Evolutionary conservation across 2,888 invertebrate genomes (phyloP).

Genomic region (Brenthis ino): DNA sequence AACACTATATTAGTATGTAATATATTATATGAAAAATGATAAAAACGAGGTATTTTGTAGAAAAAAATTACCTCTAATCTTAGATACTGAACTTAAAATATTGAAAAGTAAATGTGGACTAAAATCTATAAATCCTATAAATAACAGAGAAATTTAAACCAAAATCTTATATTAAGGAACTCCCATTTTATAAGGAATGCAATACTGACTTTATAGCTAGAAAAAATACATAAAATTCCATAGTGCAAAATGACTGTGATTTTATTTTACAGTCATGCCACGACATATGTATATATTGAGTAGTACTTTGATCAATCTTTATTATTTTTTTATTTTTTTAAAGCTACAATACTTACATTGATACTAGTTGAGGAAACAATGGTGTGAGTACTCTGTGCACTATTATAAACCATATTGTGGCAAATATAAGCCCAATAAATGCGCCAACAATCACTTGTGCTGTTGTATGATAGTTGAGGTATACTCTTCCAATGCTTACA

Average conservation of each 20-base stretch:
- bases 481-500: conserved; percentile 88
- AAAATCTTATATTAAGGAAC: no score
- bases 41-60: no score
- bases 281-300: background rate
- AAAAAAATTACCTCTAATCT: no score
- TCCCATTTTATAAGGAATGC: no score
- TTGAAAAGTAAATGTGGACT: no score
- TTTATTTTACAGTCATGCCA: background rate
- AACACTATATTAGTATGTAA: no score
- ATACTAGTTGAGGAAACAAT: conserved; percentile 91
- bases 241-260: background rate
- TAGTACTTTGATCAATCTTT: background rate
- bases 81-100: no score
- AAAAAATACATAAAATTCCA: background rate
- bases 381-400: conserved; percentile 92
- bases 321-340: conserved; percentile 9
- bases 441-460: conserved; percentile 91
- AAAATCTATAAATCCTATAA: no score
- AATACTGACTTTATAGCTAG: no score
- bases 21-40: no score
- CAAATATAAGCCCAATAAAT: conserved; percentile 87
- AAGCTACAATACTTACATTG: conserved; percentile 86
- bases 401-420: conserved; percentile 90
- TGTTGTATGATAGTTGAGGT: conserved; percentile 92
- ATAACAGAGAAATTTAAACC: no score